Percentiles rank a stretch among this genome's conserved stretches.
Evolutionary conservation across 1,140 invertebrate species (phyloP).

Genomic region (Drosophila yakuba): DNA sequence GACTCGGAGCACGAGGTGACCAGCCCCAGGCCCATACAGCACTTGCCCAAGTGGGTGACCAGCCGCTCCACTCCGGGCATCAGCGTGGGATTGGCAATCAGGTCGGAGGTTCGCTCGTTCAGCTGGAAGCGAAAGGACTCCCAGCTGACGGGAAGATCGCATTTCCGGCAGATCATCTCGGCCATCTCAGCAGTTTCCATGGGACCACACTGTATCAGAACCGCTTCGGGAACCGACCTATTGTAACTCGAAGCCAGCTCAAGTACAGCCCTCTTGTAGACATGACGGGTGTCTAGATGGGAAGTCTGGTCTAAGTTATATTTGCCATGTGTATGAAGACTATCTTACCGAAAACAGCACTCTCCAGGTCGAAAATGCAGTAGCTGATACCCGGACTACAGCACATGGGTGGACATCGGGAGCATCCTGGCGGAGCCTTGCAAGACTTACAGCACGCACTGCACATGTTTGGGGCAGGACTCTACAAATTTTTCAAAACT

Average conservation of each 20-base stretch:
- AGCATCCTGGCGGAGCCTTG: constrained; percentile 24
- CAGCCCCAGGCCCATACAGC: constrained; percentile 92
- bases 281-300: constrained; percentile 55
- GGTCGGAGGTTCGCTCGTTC: constrained; percentile 90
- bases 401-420: constrained; percentile 42
- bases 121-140: constrained; percentile 50
- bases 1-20: constrained; percentile 93
- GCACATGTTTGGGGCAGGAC: constrained; percentile 2
- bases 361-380: constrained; percentile 70
- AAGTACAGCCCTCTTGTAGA: constrained; percentile 59
- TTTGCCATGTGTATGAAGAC: accelerated
- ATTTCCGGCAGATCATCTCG: constrained; percentile 55
- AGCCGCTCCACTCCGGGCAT: constrained; percentile 91
- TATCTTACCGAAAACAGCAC: constrained; percentile 58
- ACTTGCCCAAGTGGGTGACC: constrained; percentile 90
- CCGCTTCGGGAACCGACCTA: constrained; percentile 85
- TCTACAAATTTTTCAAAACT: constrained; percentile 2
- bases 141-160: constrained; percentile 39
- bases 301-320: background rate
- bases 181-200: constrained; percentile 70
- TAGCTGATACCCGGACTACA: constrained; percentile 43
- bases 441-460: constrained; percentile 16
- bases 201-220: constrained; percentile 87
- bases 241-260: constrained; percentile 49
- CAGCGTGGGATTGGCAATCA: constrained; percentile 88